Conservation (phyloP, 1,140 invertebrate species). For the Zaprionus kolodkinae region DNA sequence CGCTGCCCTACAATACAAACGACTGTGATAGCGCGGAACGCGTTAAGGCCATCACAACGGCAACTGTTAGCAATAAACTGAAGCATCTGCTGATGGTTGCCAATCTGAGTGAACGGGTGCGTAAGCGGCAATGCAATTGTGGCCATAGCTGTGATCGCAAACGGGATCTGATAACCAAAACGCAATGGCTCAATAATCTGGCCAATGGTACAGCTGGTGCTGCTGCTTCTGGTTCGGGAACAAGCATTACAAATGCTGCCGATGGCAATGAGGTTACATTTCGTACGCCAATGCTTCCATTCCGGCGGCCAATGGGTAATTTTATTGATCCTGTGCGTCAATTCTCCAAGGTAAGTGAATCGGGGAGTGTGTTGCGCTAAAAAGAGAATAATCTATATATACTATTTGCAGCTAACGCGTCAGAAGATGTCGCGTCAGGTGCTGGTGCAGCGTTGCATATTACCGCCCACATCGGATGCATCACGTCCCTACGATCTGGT, state of each 20-base stretch:
- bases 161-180: constrained; percentile 65
- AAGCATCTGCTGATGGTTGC: constrained; percentile 82
- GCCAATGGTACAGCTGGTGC: constrained; percentile 16
- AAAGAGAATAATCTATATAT: not conserved
- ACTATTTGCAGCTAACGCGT: constrained; percentile 55
- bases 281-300: constrained; percentile 75
- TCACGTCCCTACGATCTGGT: constrained; percentile 63
- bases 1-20: constrained; percentile 74
- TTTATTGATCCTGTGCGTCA: constrained; percentile 72
- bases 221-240: not conserved
- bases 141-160: constrained; percentile 80
- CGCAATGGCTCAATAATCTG: constrained; percentile 52
- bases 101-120: constrained; percentile 79
- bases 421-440: constrained; percentile 74
- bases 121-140: constrained; percentile 75
- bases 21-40: constrained; percentile 79
- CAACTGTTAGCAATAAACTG: constrained; percentile 75
- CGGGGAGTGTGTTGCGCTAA: not conserved
- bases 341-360: constrained; percentile 52
- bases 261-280: constrained; percentile 51
- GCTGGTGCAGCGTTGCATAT: constrained; percentile 71
- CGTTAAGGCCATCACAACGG: constrained; percentile 67
- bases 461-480: constrained; percentile 49
- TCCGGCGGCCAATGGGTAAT: constrained; percentile 64
- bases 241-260: not conserved